Percentiles rank a stretch among this genome's conserved stretches.
Conservation (phyloP, 1,140 invertebrate genomes). For the Sitophilus oryzae region DNA sequence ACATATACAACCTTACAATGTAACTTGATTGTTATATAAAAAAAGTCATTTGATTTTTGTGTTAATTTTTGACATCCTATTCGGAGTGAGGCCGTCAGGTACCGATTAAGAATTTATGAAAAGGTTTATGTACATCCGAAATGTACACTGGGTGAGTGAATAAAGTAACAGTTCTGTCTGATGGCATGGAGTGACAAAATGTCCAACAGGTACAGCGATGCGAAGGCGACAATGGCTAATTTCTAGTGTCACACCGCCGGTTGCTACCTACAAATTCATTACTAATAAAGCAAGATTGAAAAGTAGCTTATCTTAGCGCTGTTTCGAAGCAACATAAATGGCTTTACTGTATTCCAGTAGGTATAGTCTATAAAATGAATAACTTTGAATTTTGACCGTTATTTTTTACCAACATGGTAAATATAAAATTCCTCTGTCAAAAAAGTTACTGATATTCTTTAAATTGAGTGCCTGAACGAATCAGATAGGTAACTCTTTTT, state of each 20-base stretch:
- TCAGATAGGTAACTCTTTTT: too few relatives aligned
- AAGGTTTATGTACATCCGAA: conserved; percentile 22
- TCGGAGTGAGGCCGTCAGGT: conserved; percentile 33
- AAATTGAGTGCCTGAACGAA: too few relatives aligned
- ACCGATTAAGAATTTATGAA: conserved; percentile 23
- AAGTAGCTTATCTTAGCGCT: too few relatives aligned
- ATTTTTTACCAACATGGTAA: too few relatives aligned
- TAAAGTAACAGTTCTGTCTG: conserved; percentile 25
- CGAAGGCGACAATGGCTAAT: conserved; percentile 44
- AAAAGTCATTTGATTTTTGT: conserved; percentile 8
- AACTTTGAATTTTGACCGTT: too few relatives aligned
- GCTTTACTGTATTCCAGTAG: too few relatives aligned
- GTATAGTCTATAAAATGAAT: too few relatives aligned
- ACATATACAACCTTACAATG: conserved; percentile 2
- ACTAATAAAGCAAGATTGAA: too few relatives aligned
- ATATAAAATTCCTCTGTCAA: too few relatives aligned
- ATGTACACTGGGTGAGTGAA: conserved; percentile 23
- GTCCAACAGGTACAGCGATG: conserved; percentile 41
- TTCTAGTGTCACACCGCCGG: conserved; percentile 32
- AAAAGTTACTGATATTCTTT: too few relatives aligned
- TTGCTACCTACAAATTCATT: conserved; percentile 37
- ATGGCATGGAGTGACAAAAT: conserved; percentile 14
- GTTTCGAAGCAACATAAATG: too few relatives aligned
- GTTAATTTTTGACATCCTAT: background rate
- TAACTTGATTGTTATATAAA: conserved; percentile 6